Conservation (phyloP, 1,140 invertebrate genomes). For the Drosophila jambulina region DNA sequence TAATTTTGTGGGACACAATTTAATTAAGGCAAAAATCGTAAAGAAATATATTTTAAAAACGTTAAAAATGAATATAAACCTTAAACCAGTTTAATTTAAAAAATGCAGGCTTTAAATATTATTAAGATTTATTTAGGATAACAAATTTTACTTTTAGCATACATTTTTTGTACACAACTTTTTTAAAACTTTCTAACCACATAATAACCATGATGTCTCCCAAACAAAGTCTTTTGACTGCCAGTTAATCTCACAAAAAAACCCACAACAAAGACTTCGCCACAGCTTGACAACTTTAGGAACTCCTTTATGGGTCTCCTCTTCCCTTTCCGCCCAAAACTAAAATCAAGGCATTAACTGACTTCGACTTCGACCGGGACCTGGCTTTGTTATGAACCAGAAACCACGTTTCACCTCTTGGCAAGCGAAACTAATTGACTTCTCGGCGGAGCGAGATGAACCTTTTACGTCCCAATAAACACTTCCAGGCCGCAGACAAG, state of each 20-base stretch:
- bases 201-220: conserved; percentile 1
- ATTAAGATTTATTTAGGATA: not conserved
- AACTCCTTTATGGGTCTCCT: conserved; percentile 5
- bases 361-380: conserved; percentile 3
- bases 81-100: not conserved
- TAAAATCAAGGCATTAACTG: conserved; percentile 29
- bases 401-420: conserved; percentile 23
- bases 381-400: conserved; percentile 22
- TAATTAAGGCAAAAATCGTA: not conserved
- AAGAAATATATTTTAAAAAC: not conserved
- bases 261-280: conserved; percentile 11
- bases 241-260: conserved; percentile 1
- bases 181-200: not conserved
- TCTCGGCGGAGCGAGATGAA: conserved; percentile 59
- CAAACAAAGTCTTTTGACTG: not conserved
- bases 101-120: not conserved
- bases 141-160: not conserved
- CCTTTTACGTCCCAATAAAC: conserved; percentile 78
- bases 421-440: conserved; percentile 76
- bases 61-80: not conserved
- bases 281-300: conserved; percentile 2
- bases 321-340: not conserved
- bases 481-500: conserved; percentile 57
- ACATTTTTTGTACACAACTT: not conserved
- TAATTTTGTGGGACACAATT: conserved; percentile 32